Evolutionary conservation across 1,140 invertebrate species (phyloP).

Genomic region (Heliconius nattereri): DNA sequence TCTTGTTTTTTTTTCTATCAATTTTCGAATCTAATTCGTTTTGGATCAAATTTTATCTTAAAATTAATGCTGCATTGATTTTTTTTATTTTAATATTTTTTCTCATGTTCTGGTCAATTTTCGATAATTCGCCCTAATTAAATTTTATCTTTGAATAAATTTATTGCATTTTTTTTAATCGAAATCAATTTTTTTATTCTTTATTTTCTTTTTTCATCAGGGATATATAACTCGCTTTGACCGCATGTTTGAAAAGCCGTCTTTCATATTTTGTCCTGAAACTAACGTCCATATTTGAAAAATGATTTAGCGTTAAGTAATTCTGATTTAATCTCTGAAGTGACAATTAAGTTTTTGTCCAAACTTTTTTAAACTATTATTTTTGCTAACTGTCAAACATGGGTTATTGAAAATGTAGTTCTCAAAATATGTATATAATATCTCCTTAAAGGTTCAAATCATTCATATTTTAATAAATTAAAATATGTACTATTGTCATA

Average conservation of each 20-base stretch:
- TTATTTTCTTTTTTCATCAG: neutral
- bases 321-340: slow-evolving; percentile 63
- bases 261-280: slow-evolving; percentile 76
- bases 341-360: slow-evolving; percentile 36
- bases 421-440: neutral
- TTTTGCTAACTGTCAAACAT: slow-evolving; percentile 5
- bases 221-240: neutral
- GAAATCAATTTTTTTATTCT: neutral
- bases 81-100: neutral
- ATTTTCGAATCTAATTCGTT: neutral
- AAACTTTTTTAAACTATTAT: slow-evolving; percentile 30
- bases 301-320: slow-evolving; percentile 79
- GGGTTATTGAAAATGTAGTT: slow-evolving; percentile 24
- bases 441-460: neutral
- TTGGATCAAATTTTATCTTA: neutral
- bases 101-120: neutral
- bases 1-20: neutral
- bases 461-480: neutral
- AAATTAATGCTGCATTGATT: neutral
- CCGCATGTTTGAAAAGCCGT: slow-evolving; percentile 67
- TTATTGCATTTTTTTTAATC: neutral
- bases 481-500: no score
- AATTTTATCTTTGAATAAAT: neutral
- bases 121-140: neutral
- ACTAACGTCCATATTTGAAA: slow-evolving; percentile 79